Percentiles rank a stretch among this genome's conserved stretches.
Evolutionary conservation across 2,797 vertebrate species (phyloP).

Genomic region (Parambassis ranga): DNA sequence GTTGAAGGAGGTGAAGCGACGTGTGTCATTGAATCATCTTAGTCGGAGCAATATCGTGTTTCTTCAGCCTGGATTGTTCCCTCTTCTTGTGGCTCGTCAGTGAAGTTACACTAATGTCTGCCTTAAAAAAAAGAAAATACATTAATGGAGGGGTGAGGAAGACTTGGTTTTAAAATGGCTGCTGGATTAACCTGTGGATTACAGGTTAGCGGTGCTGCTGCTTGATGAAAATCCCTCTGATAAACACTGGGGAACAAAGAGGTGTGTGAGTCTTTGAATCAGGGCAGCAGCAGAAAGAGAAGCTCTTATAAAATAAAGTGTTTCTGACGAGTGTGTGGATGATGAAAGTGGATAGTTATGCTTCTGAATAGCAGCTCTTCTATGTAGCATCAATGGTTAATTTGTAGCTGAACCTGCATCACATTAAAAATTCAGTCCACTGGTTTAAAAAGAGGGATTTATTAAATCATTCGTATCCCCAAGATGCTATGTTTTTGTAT

Average conservation of each 20-base stretch:
- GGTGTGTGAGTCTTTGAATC: neutral
- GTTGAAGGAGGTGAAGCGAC: too few relatives aligned
- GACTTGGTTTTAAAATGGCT: conserved; percentile 28
- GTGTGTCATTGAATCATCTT: too few relatives aligned
- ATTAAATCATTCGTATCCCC: too few relatives aligned
- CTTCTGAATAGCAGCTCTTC: conserved; percentile 37
- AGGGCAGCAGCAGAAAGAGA: neutral
- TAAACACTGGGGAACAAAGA: conserved; percentile 3
- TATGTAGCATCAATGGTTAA: conserved; percentile 54
- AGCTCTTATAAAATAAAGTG: neutral
- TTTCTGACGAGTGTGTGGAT: neutral
- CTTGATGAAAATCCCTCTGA: conserved; percentile 12
- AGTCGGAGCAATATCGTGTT: conserved; percentile 52
- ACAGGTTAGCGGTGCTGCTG: conserved; percentile 5
- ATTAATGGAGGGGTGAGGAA: conserved; percentile 1
- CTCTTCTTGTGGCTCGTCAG: conserved; percentile 38
- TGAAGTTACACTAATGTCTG: conserved; percentile 57
- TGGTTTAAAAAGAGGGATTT: too few relatives aligned
- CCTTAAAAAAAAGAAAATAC: conserved; percentile 40
- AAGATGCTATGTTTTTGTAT: too few relatives aligned
- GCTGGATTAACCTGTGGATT: conserved; percentile 24
- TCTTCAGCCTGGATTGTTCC: conserved; percentile 38
- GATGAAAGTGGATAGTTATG: conserved; percentile 9
- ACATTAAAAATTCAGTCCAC: conserved; percentile 2
- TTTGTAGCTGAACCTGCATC: conserved; percentile 30